Evolutionary conservation across 2,888 invertebrate genomes (phyloP), one percentile per base, ranked within the genome.

Genomic region (Dioctria rufipes): DNA sequence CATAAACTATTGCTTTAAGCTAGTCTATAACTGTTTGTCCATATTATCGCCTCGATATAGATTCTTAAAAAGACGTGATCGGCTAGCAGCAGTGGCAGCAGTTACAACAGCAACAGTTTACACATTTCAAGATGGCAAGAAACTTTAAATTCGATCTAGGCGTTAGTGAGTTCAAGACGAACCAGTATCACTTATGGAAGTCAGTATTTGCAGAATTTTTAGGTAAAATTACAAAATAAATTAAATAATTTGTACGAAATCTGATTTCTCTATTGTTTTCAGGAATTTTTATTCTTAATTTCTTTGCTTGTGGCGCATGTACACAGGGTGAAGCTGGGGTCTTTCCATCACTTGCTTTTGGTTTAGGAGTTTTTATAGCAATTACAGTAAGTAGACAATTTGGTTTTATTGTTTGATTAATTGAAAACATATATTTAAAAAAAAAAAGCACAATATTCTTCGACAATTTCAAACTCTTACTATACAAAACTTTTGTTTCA

Each of bases 261-360:
- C 8, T 5, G 6, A 8, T 37, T 49, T 49, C 46, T 3, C 13
- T 49, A 43, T 46, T 42, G 8, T 67, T 81, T 78, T 51, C 85
- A 92, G 92, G 97, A 46, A 97, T 95, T 83, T 89, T 96, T 83
- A 90, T 98, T 75, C 91, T 98, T 85, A 97, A 97, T 87, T 93
- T 97, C 88, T 95, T 98, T 85, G 97, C 96, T 3, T 97, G 97
- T 87, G 96, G 96, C 4, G 92, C 96, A 8, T 93, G 93, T 85
- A 90, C 94, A 80, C 91, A 91, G 85, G 85, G 90, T 9, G 90
- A 90, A 42, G 81, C 90, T 83, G 89, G 87, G 71, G 89, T 90
- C 13, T 93, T 95, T 85, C 95, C 97, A 84, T 92, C 96, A 0
- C 75, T 98, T 60, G 92, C 95, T 39, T 97, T 97, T 88, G 98